Conservation (phyloP, 2,888 invertebrate genomes). For the Tholera decimalis region DNA sequence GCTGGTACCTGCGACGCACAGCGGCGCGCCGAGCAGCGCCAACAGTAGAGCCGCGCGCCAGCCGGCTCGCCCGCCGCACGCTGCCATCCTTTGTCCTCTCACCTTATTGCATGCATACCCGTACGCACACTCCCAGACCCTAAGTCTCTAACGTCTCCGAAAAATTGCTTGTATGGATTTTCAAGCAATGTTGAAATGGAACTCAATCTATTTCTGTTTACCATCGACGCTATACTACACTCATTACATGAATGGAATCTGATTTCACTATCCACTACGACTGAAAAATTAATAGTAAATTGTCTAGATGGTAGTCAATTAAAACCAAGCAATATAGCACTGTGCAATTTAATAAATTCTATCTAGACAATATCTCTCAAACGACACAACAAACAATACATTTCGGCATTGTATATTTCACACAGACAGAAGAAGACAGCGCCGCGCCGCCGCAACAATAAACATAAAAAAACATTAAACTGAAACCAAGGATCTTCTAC, state of each 20-base stretch:
- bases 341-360: slow-evolving; percentile 1
- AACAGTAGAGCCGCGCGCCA: slow-evolving; percentile 56
- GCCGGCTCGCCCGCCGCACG: slow-evolving; percentile 39
- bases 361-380: slow-evolving; percentile 17
- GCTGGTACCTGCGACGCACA: slow-evolving; percentile 37
- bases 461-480: too few species aligned
- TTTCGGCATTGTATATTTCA: not conserved
- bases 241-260: slow-evolving; percentile 37
- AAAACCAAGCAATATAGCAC: slow-evolving; percentile 22
- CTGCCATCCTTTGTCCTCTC: slow-evolving; percentile 58
- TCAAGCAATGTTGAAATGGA: slow-evolving; percentile 19
- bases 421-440: not conserved
- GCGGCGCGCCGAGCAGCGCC: slow-evolving; percentile 48
- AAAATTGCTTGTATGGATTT: slow-evolving; percentile 4
- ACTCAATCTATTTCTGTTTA: slow-evolving; percentile 60
- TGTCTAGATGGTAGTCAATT: slow-evolving; percentile 4
- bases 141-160: slow-evolving; percentile 3
- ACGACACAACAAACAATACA: slow-evolving; percentile 37
- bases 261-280: slow-evolving; percentile 28
- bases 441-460: slow-evolving; percentile 26
- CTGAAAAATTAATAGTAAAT: not conserved
- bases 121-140: slow-evolving; percentile 3
- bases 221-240: slow-evolving; percentile 39
- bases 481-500: too few species aligned
- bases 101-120: slow-evolving; percentile 19